phyloP scores from a whole-genome alignment of 2,113 vertebrate species.

The Leiothrix lutea region DNA sequence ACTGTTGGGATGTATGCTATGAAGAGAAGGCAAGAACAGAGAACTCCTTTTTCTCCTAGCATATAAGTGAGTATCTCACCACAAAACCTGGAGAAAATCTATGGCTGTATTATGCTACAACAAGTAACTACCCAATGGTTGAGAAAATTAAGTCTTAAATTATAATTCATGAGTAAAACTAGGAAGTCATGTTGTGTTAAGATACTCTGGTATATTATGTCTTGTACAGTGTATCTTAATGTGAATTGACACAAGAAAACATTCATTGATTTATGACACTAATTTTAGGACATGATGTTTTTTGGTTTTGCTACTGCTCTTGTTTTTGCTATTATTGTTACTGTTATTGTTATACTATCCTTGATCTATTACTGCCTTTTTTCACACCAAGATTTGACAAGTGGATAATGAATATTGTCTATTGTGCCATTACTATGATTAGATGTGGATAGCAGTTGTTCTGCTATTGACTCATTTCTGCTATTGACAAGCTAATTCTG shows the following conservation, averaged over 20 bases:
- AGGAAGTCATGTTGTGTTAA: conserved; percentile 58
- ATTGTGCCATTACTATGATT: conserved; percentile 65
- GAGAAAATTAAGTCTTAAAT: conserved; percentile 45
- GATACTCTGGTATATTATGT: conserved; percentile 39
- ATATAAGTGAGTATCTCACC: not conserved
- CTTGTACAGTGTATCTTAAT: conserved; percentile 61
- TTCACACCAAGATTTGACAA: conserved; percentile 66
- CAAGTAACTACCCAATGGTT: not conserved
- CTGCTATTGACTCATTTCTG: conserved; percentile 62
- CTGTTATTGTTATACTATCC: conserved; percentile 7
- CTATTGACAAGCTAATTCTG: conserved; percentile 69
- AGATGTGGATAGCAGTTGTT: conserved; percentile 56
- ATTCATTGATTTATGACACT: conserved; percentile 69
- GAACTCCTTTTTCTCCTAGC: not conserved
- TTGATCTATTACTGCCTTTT: conserved; percentile 68
- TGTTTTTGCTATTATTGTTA: not conserved
- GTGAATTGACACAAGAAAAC: conserved; percentile 72
- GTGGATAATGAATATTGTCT: conserved; percentile 73
- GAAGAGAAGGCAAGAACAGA: not conserved
- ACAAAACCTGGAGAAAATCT: not conserved
- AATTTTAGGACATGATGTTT: conserved; percentile 60
- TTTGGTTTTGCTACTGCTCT: not conserved
- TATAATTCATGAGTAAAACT: conserved; percentile 52
- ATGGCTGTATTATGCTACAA: not conserved
- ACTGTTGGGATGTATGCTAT: not conserved